Evolutionary conservation across 2,888 invertebrate species (phyloP), one percentile per base, ranked within the genome.

Genomic region (Ametastegia equiseti): DNA sequence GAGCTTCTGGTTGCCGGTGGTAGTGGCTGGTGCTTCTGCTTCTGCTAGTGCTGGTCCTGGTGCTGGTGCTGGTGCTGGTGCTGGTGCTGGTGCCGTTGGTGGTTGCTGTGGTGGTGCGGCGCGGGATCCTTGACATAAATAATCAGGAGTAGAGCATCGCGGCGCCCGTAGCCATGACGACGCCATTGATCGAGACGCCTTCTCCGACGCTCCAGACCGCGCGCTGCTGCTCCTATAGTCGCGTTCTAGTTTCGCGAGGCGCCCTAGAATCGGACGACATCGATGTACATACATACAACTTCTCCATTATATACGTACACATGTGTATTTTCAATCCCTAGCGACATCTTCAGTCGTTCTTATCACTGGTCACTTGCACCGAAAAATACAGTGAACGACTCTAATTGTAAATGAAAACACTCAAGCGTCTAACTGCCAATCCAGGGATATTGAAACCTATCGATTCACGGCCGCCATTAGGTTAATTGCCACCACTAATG

Each of bases 81-180:
- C 23, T 39, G 42, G 36, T 54, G 39, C n/a, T 60, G 42, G 83
- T 83, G 82, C 82, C 82, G 80, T 63, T 82, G 79, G 82, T 82
- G 81, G 83, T 79, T 79, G 67, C 82, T 73, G 73, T 79, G 78
- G 81, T 83, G 83, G 85, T 84, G 82, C 57, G 30, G 77, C 75
- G 75, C 73, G 82, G 87, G 87, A 90, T 90, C 90, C 90, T 90
- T 90, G 90, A 90, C 90, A 90, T 90, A 90, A 90, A 90, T 90
- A 90, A 90, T 90, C 90, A 89, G 89, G 86, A 88, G 89, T 87
- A 85, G 87, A 89, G 88, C 87, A 86, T 86, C 86, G 84, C 84
- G 86, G 86, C 83, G 83, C 82, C 80, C 81, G 87, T 87, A 83
- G 80, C 83, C 85, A 87, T 87, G 86, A 83, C 82, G 83, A 87